phyloP scores from a whole-genome alignment of 2,888 invertebrate genomes.

The Drosophila engyochracea region DNA sequence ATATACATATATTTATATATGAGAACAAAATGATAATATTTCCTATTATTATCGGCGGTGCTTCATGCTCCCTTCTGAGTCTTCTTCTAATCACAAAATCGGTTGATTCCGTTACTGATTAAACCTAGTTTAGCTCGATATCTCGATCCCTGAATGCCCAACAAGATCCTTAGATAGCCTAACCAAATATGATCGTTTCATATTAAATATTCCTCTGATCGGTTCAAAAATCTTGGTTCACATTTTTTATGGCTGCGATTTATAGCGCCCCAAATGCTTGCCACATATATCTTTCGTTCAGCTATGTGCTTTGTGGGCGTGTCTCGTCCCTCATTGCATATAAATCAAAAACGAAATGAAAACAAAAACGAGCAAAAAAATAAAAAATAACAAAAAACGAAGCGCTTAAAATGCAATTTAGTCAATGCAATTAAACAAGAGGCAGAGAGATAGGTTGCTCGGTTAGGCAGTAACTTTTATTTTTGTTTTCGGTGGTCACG shows the following conservation, averaged over 20 bases:
- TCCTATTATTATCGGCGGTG: no score
- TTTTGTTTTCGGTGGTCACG: constrained; percentile 22
- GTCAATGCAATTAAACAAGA: constrained; percentile 67
- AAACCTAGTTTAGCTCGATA: neutral
- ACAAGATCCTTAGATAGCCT: neutral
- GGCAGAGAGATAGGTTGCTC: neutral
- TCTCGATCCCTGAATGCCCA: neutral
- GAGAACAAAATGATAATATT: neutral
- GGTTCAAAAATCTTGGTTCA: neutral
- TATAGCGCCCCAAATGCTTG: neutral
- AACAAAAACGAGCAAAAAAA: constrained; percentile 35
- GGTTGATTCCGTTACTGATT: neutral
- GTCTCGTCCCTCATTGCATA: constrained; percentile 27
- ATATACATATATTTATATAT: neutral
- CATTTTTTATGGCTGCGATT: neutral
- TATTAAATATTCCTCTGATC: neutral
- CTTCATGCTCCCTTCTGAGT: no score
- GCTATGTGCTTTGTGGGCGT: constrained; percentile 22
- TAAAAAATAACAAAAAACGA: neutral
- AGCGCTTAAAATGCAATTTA: constrained; percentile 75
- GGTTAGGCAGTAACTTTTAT: constrained; percentile 3
- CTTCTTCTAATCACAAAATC: neutral
- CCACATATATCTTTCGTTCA: neutral
- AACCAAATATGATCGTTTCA: neutral
- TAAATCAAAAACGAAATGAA: constrained; percentile 47